Evolutionary conservation across 1,140 invertebrate species (phyloP), one percentile per base, ranked within the genome.

Genomic region (Phymorhynchus buccinoides): DNA sequence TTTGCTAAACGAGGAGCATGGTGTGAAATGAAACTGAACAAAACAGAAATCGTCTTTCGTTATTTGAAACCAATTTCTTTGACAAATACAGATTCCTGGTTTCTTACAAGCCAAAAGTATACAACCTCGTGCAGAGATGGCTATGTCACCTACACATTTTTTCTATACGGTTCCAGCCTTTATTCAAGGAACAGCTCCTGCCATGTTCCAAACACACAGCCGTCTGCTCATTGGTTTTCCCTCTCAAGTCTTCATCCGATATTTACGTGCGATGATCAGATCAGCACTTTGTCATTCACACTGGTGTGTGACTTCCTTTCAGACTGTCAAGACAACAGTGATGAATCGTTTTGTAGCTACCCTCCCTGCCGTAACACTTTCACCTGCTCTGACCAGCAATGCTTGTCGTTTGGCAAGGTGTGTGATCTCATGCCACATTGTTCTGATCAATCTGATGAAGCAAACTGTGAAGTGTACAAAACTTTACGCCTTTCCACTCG

Each of bases 331-430:
- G 66, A 71, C 27, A n/a, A 35, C 27, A 30, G 27, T n/a, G 66
- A 71, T 35, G 66, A 71, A 71, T 35, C 27, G 27, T 71, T 71
- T n/a, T 71, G 66, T 71, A 35, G 27, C 66, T 35, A 71, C 66
- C 27, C 32, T 35, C 27, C 16, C 12, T 71, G 66, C n/a, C 12
- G 16, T 30, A 35, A 71, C 66, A 1, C 27, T 18, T 52, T 52
- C 48, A 71, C 66, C 27, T 71, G 66, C 32, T 35, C 1, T 71
- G n/a, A 71, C 66, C 27, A 71, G 12, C 66, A 71, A n/a, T 71
- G 66, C 27, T 14, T 35, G 0, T 30, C 66, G 7, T n/a, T 9
- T 35, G 66, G 32, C 27, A n/a, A 71, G 32, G 12, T n/a, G 66
- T 71, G 66, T 35, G 66, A 71, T 35, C 27, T n/a, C 16, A 71